Conservation (phyloP, 2,797 vertebrate species). For the Centropyge bicolor region DNA sequence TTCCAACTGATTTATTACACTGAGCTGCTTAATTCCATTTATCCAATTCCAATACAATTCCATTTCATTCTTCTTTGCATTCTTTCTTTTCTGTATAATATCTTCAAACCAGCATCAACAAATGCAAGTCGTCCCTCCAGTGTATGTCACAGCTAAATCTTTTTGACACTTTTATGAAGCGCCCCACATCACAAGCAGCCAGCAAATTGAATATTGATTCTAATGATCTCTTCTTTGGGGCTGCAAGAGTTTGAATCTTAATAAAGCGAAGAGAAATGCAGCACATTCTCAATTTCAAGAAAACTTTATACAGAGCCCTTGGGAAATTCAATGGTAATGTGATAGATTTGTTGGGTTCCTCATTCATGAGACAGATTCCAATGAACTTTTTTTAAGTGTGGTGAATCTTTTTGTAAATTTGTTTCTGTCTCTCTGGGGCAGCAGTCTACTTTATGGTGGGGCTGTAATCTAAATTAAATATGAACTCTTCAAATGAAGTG, state of each 20-base stretch:
- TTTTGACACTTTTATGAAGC: constrained; percentile 73
- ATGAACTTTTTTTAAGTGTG: constrained; percentile 32
- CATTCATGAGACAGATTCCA: constrained; percentile 59
- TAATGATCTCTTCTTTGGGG: constrained; percentile 74
- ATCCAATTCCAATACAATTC: not conserved
- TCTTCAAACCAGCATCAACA: constrained; percentile 61
- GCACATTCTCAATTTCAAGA: constrained; percentile 60
- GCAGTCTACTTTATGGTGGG: constrained; percentile 37
- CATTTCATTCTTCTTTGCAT: constrained; percentile 38
- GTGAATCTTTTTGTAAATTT: constrained; percentile 58
- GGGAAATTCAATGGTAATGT: constrained; percentile 61
- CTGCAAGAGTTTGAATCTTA: constrained; percentile 69
- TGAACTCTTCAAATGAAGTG: constrained; percentile 61
- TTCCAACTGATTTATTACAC: constrained; percentile 2
- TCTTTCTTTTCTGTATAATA: constrained; percentile 23
- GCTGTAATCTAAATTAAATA: constrained; percentile 68
- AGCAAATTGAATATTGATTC: constrained; percentile 76
- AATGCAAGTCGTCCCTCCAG: constrained; percentile 43
- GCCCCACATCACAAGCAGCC: constrained; percentile 49
- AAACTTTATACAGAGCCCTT: constrained; percentile 53
- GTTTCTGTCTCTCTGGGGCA: constrained; percentile 49
- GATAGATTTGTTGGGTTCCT: constrained; percentile 60
- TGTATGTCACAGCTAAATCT: constrained; percentile 67
- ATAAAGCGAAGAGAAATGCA: constrained; percentile 59
- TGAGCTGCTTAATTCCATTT: not conserved